Evolutionary conservation across 2,888 invertebrate species (phyloP).

Genomic region (Acronicta psi): DNA sequence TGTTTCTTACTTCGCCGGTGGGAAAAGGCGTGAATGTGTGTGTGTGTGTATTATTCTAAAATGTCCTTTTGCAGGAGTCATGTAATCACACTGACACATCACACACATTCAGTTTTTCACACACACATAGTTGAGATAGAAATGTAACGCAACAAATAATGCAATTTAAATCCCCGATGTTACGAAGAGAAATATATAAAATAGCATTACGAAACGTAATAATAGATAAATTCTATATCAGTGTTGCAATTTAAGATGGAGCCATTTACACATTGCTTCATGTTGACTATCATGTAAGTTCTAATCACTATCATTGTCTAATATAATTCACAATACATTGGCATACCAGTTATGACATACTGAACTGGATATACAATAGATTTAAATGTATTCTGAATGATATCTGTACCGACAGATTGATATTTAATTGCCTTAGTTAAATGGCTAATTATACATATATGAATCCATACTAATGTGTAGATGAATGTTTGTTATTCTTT

Average conservation of each 20-base stretch:
- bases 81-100: conserved; percentile 36
- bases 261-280: conserved; percentile 50
- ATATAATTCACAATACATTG: conserved; percentile 28
- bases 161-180: conserved; percentile 45
- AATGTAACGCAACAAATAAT: conserved; percentile 35
- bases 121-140: no score
- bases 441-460: no score
- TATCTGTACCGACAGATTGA: conserved; percentile 18
- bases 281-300: conserved; percentile 25
- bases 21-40: no score
- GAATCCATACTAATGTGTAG: no score
- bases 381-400: conserved; percentile 26
- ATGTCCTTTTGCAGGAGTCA: conserved; percentile 10
- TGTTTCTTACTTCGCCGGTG: no score
- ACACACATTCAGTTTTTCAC: no score
- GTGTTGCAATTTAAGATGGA: conserved; percentile 45
- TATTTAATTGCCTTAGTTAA: conserved; percentile 20
- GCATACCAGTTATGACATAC: conserved; percentile 22
- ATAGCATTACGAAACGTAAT: conserved; percentile 39
- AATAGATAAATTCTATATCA: conserved; percentile 34
- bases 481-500: background rate
- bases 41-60: no score
- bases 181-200: conserved; percentile 28
- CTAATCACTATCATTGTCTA: conserved; percentile 42
- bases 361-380: conserved; percentile 3